Evolutionary conservation across 1,140 invertebrate genomes (phyloP).

Genomic region (Pantala flavescens): DNA sequence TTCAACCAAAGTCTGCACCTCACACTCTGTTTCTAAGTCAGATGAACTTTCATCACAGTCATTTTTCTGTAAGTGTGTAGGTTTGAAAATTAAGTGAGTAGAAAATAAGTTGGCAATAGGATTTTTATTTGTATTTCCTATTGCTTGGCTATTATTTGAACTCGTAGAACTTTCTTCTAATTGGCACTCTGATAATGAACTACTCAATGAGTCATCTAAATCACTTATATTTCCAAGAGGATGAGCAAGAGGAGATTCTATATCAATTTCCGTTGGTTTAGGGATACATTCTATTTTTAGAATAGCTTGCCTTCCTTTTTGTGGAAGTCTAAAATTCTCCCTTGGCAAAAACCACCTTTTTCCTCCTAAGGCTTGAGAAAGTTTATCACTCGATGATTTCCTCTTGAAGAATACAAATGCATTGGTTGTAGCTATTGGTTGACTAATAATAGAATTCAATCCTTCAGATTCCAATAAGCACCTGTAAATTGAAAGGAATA

Average conservation of each 20-base stretch:
- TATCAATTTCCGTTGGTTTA: not conserved
- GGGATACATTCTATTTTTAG: not conserved
- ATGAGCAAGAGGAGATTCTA: not conserved
- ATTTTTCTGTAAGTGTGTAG: not conserved
- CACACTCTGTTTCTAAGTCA: not conserved
- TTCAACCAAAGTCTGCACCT: not conserved
- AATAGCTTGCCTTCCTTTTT: not conserved
- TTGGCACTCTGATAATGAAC: too few species aligned
- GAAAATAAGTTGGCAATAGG: not conserved
- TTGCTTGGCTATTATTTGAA: not conserved
- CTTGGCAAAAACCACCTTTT: not conserved
- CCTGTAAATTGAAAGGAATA: not conserved
- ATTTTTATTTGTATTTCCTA: not conserved
- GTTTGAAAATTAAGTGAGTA: not conserved
- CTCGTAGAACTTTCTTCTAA: not conserved
- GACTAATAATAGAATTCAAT: not conserved
- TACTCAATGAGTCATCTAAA: not conserved
- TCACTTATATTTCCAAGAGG: not conserved
- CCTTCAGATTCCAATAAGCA: not conserved
- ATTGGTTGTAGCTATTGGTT: not conserved
- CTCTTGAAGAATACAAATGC: not conserved
- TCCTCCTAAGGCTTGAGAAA: not conserved
- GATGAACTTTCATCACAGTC: not conserved
- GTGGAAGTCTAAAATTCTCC: not conserved
- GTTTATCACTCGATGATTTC: not conserved